phyloP scores from a whole-genome alignment of 1,140 invertebrate species.

The Battus philenor region DNA sequence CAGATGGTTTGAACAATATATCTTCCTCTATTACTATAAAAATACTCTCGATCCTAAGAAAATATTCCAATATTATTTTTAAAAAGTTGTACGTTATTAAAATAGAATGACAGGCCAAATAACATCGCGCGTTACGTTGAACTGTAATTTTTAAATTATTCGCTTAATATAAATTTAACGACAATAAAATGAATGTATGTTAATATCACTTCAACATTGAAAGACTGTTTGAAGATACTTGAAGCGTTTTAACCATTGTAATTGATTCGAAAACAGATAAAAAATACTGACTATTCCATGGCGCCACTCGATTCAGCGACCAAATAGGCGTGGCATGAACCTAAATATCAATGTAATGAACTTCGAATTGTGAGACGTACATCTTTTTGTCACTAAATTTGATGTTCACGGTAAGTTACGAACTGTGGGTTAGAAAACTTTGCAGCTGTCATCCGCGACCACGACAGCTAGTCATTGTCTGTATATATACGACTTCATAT shows the following conservation, averaged over 20 bases:
- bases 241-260: slow-evolving; percentile 33
- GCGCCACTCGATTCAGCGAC: slow-evolving; percentile 23
- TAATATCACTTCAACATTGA: no score
- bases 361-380: slow-evolving; percentile 54
- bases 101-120: slow-evolving; percentile 9
- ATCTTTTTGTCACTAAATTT: slow-evolving; percentile 53
- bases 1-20: slow-evolving; percentile 41
- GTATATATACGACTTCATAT: slow-evolving; percentile 68
- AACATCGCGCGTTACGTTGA: neutral
- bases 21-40: slow-evolving; percentile 24
- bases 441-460: slow-evolving; percentile 64
- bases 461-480: slow-evolving; percentile 54
- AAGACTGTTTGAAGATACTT: slow-evolving; percentile 49
- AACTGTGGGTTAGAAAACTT: slow-evolving; percentile 41
- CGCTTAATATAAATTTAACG: no score
- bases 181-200: no score
- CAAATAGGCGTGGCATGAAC: slow-evolving; percentile 49
- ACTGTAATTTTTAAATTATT: no score
- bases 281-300: slow-evolving; percentile 27
- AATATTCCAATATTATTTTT: slow-evolving; percentile 25
- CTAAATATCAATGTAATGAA: slow-evolving; percentile 50
- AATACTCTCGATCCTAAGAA: slow-evolving; percentile 35
- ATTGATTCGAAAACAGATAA: slow-evolving; percentile 38
- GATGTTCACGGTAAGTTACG: slow-evolving; percentile 58
- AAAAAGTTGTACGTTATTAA: slow-evolving; percentile 1